phyloP scores from a whole-genome alignment of 1,140 invertebrate species.

The Microplitis mediator region DNA sequence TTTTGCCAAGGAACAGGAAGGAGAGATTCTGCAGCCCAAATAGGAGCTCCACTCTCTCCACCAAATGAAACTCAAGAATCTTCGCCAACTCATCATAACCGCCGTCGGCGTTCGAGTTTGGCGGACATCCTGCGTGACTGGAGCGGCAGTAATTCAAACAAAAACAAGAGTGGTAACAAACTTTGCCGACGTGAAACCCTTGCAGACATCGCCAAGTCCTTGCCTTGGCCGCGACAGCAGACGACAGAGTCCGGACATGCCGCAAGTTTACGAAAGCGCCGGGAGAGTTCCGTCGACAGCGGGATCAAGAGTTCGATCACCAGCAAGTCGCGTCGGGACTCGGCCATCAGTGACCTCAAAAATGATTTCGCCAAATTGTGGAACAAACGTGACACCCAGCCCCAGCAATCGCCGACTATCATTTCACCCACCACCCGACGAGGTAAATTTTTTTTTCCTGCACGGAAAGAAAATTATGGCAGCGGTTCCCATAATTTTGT shows the following conservation, averaged over 20 bases:
- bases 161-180: conserved; percentile 69
- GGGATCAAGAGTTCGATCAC: conserved; percentile 77
- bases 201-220: conserved; percentile 75
- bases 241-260: conserved; percentile 63
- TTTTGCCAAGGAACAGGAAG: conserved; percentile 66
- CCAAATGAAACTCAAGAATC: conserved; percentile 73
- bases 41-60: conserved; percentile 78
- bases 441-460: conserved; percentile 40
- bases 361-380: conserved; percentile 74
- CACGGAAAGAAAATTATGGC: too few relatives aligned
- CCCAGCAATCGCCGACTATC: conserved; percentile 58
- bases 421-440: conserved; percentile 55
- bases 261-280: conserved; percentile 66
- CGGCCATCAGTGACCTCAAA: conserved; percentile 72
- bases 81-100: conserved; percentile 66
- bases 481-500: too few relatives aligned
- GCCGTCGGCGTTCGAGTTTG: conserved; percentile 79
- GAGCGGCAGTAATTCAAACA: conserved; percentile 72
- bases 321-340: conserved; percentile 71
- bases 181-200: conserved; percentile 81
- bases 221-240: conserved; percentile 72
- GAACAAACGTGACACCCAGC: conserved; percentile 57
- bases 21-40: conserved; percentile 86
- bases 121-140: conserved; percentile 86
- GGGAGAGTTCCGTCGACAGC: conserved; percentile 82